These are phyloP conservation scores for Sorex maritimensis DNA, from an alignment of 2,797 vertebrate genomes.

Conservation along the genomic window DNA sequence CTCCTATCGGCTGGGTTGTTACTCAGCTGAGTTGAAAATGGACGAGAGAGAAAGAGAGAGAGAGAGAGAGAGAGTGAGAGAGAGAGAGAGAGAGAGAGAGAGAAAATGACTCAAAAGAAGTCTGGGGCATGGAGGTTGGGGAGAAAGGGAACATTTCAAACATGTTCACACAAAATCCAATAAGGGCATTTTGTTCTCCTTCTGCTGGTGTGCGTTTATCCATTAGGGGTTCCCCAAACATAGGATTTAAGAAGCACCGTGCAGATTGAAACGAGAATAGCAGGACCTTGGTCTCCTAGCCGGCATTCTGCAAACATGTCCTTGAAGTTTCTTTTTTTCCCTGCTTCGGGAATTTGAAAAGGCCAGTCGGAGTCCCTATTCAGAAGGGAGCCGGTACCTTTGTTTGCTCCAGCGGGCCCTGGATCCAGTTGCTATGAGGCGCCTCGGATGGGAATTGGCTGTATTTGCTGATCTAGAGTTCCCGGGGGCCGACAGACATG, in stretches of 20 bases:
- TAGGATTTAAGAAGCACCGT: conserved; percentile 72
- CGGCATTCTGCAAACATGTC: conserved; percentile 60
- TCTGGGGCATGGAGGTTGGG: conserved; percentile 84
- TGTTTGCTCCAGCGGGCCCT: background rate
- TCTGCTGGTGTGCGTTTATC: conserved; percentile 85
- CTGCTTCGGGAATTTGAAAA: conserved; percentile 65
- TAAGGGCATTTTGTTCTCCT: conserved; percentile 75
- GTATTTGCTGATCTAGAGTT: conserved; percentile 47
- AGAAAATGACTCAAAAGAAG: conserved; percentile 67
- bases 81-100: conserved; percentile 51
- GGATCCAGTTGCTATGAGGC: background rate
- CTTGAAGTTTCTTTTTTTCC: conserved; percentile 59
- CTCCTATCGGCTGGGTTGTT: conserved; percentile 76
- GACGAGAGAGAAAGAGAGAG: conserved; percentile 56
- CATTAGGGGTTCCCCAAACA: conserved; percentile 83
- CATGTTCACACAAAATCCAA: conserved; percentile 74
- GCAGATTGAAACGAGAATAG: conserved; percentile 61
- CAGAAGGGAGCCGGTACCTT: background rate
- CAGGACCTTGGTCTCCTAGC: conserved; percentile 62
- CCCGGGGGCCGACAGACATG: conserved; percentile 15
- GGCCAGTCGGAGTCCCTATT: background rate
- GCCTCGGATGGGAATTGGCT: conserved; percentile 53
- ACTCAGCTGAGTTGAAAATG: conserved; percentile 75
- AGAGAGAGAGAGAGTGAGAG: too few species aligned
- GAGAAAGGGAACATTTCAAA: conserved; percentile 70